Base-by-base conservation (phyloP, 2,888 invertebrate genomes). In the Scaptomyza parva region DNA sequence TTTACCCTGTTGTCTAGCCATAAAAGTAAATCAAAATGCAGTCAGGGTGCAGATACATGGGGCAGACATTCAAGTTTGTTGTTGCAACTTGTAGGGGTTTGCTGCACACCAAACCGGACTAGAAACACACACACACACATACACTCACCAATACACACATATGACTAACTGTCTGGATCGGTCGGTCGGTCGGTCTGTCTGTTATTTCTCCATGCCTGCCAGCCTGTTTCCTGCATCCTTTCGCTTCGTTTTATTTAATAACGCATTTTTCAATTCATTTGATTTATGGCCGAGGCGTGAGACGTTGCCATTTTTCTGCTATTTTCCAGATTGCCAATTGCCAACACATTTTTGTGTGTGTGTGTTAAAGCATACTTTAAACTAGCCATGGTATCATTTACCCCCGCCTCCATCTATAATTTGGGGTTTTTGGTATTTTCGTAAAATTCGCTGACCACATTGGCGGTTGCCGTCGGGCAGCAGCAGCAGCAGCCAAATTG, bases 1-100 rank as follows among this genome's bases (percentile, higher is more conserved):
- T 17, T 30, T 62, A 62, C 58, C 70, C 59, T n/a, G 50, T 66
- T 76, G 73, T 84, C 79, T 84, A 67, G 83, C 81, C 78, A 76
- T 85, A 78, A 76, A 76, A 83, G 81, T 84, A 83, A 84, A 84
- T 84, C 83, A 85, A 81, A 85, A 80, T 81, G 82, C 82, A 82
- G 64, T n/a, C n/a, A n/a, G n/a, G n/a, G n/a, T n/a, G n/a, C n/a
- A n/a, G n/a, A n/a, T n/a, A n/a, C 70, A 73, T 55, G 67, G 76
- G 64, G 69, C 66, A 79, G 55, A 59, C 62, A 41, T 59, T 47
- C 52, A 33, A 64, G 11, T 50, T 37, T 51, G 44, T 51, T 61
- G 9, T 33, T 40, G 62, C 22, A 30, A 58, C 57, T 60, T 55
- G 45, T 43, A 43, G 30, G 11, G 61, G 18, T 11, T 37, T 61